Percentiles rank a stretch among this genome's conserved stretches.
These are phyloP conservation scores for Saturnia pavonia DNA, from an alignment of 2,888 invertebrate species.

Conservation along the genomic window DNA sequence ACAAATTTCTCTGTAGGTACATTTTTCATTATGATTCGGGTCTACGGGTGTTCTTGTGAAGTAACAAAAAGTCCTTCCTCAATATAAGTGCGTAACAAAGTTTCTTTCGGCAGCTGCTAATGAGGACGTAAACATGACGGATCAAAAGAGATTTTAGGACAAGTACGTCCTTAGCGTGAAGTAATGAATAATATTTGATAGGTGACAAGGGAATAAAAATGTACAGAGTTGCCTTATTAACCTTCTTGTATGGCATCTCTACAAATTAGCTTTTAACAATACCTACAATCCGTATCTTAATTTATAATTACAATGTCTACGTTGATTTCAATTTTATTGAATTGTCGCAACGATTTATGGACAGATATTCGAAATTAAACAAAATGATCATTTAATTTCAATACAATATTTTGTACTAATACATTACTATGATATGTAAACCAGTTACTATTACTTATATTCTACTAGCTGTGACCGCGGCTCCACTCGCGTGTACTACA, in stretches of 20 bases:
- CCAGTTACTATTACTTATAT: too few species aligned
- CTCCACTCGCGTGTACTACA: too few species aligned
- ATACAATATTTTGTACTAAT: too few species aligned
- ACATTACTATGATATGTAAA: too few species aligned
- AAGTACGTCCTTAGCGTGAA: constrained; percentile 23
- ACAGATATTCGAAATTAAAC: too few species aligned
- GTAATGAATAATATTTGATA: not conserved
- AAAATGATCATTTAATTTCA: too few species aligned
- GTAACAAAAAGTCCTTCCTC: constrained; percentile 1
- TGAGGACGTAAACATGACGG: constrained; percentile 40
- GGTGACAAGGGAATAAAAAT: not conserved
- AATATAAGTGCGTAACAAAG: constrained; percentile 7
- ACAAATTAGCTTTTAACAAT: not conserved
- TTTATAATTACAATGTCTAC: not conserved
- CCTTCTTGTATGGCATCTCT: not conserved
- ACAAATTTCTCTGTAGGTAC: not conserved
- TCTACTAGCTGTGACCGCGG: too few species aligned
- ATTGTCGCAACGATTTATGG: too few species aligned
- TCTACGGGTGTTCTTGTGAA: constrained; percentile 19
- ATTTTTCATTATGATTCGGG: constrained; percentile 4
- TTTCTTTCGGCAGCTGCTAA: constrained; percentile 13
- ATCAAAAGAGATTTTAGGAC: constrained; percentile 40
- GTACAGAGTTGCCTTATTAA: not conserved
- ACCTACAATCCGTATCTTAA: not conserved
- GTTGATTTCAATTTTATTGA: not conserved